Evolutionary conservation across 2,113 vertebrate species (phyloP), one percentile per base, ranked within the genome.

Genomic region (Tachysurus fulvidraco): DNA sequence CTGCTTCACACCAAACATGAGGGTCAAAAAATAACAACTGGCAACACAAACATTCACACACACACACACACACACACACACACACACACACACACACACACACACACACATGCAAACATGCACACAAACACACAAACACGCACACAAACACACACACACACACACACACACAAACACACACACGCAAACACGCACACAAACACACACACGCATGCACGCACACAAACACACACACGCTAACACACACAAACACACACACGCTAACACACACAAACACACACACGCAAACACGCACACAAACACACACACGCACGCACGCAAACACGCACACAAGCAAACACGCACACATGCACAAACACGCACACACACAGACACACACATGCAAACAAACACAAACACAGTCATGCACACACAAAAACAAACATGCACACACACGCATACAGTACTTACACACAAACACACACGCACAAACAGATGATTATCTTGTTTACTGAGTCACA

Each of bases 341-440:
- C 36, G 2, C 36, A 36, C 36, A 36, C 36, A 36, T 36, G 36
- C 36, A 36, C 1, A 36, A 1, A 36, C 36, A 36, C 36, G 36
- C 36, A 36, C 44, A 76, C 73, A 76, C 73, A 76, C 44, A 76
- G 11, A 76, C 71, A 74, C 41, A 74, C 71, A 73, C 71, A 21
- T 19, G 46, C 41, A 46, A 36, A 36, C 36, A 36, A 17, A 76
- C 73, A 76, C 44, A 76, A 23, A 76, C 71, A 74, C 41, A 74
- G n/a, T n/a, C n/a, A n/a, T n/a, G n/a, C 36, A 36, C 36, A 36
- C 36, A 36, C 36, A 36, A 1, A 36, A 17, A 46, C 36, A 36
- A n/a, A n/a, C 36, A 36, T 36, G 36, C 36, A 36, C 1, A 36
- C 36, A 36, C 36, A 36, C 36, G 36, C 36, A 36, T 14, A 69